A percentile compares a stretch with the other conserved stretches of the same genome.
Conservation (phyloP, 2,797 vertebrate species). For the Gila robusta region DNA sequence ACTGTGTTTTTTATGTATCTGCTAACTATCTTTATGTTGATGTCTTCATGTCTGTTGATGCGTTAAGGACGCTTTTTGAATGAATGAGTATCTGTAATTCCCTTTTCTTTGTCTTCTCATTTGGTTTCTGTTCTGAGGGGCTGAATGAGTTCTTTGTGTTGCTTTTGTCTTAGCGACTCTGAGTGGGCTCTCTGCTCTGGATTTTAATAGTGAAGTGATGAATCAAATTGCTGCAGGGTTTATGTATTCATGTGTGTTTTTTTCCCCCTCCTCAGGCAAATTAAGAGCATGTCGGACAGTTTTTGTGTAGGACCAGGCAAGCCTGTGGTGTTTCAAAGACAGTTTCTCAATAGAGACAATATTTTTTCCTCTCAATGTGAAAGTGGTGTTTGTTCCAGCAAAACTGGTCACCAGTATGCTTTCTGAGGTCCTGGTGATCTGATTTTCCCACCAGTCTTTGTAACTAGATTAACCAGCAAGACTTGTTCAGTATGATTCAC, state of each 20-base stretch:
- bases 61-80: constrained; percentile 34
- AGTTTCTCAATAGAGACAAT: constrained; percentile 3
- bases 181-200: background rate
- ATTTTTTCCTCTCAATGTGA: background rate
- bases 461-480: background rate
- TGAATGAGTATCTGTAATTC: constrained; percentile 44
- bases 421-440: background rate
- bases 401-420: background rate
- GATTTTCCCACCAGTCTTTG: background rate
- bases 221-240: constrained; percentile 8
- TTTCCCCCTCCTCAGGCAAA: background rate
- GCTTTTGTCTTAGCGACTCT: constrained; percentile 16
- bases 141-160: constrained; percentile 27
- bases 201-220: constrained; percentile 19
- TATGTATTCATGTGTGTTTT: constrained; percentile 6
- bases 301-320: background rate
- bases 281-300: constrained; percentile 16
- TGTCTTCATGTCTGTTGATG: constrained; percentile 54
- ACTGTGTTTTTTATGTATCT: constrained; percentile 56
- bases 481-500: background rate
- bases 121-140: constrained; percentile 27
- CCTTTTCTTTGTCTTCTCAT: constrained; percentile 26
- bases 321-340: background rate
- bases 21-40: constrained; percentile 60
- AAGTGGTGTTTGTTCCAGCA: background rate